phyloP scores from a whole-genome alignment of 2,113 vertebrate genomes.

The Aix galericulata region DNA sequence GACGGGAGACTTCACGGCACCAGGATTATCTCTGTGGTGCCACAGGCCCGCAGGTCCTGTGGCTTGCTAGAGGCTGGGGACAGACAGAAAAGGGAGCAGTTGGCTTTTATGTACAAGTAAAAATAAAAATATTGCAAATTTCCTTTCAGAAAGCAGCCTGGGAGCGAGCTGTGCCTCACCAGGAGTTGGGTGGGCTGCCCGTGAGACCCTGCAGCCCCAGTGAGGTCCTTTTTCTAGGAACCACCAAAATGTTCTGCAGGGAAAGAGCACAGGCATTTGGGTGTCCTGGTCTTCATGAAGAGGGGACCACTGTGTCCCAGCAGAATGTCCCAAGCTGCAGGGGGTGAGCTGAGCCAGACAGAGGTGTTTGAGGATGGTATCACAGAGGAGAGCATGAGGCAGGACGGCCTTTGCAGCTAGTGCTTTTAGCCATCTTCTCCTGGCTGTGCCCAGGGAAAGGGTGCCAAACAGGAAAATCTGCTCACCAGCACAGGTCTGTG shows the following conservation, averaged over 20 bases:
- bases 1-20: neutral
- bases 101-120: neutral
- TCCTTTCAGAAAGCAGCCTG: neutral
- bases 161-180: neutral
- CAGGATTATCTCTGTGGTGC: neutral
- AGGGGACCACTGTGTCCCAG: too few species aligned
- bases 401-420: neutral
- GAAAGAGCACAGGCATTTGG: accelerated
- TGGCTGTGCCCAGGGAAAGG: neutral
- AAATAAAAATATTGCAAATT: neutral
- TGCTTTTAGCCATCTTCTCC: neutral
- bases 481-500: neutral
- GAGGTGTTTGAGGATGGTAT: neutral
- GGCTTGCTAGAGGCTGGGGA: neutral
- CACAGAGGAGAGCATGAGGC: neutral
- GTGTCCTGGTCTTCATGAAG: neutral
- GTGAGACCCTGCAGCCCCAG: neutral
- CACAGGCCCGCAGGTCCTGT: neutral
- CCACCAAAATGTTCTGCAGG: neutral
- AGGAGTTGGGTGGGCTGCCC: too few species aligned
- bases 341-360: neutral
- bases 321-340: neutral
- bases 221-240: neutral
- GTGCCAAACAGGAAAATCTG: neutral
- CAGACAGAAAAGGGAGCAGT: neutral